Base-by-base conservation (phyloP, 1,140 invertebrate genomes). In the Schlechtendalia chinensis region DNA sequence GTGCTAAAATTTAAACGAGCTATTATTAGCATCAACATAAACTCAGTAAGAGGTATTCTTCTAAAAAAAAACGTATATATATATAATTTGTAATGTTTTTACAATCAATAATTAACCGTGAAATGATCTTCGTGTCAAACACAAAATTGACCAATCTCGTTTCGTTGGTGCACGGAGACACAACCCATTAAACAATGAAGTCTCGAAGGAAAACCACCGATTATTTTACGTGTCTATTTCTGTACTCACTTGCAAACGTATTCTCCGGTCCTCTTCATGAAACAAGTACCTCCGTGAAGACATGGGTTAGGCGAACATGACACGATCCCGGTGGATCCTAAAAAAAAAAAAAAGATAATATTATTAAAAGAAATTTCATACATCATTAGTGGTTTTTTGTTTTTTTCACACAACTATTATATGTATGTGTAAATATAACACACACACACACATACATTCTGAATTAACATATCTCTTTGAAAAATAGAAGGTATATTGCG, bases 191-290 rank as follows among this genome's bases (percentile, higher is more conserved):
- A 71, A 53, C 67, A 71, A 71, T 47, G n/a, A 16, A 12, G 39
- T 27, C 47, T 29, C 17, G 5, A n/a, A 24, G 39, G 39, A 39
- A 39, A 39, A 39, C 3, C 32, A 39, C 53, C 32, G 58, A n/a
- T 75, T 39, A 39, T 39, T 39, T 3, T 39, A 39, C 14, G 29
- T 59, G 32, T 24, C 5, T 3, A 27, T 39, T 17, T 22, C 6
- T 75, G 72, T 75, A 79, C 75, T 79, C 58, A 79, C 75, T 79
- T 79, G 75, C 75, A 79, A 79, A 58, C 75, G 39, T 61, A 79
- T 79, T 79, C 75, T 79, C 75, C 75, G 16, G 75, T 79, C 39
- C 10, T 79, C 45, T 79, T 79, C 75, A 79, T 79, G 39, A 27
- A 79, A 32, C 75, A 79, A 50, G 75, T 27, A 59, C 75, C 75